phyloP scores from a whole-genome alignment of 2,797 vertebrate species.

The Schizopygopsis malacanthus region DNA sequence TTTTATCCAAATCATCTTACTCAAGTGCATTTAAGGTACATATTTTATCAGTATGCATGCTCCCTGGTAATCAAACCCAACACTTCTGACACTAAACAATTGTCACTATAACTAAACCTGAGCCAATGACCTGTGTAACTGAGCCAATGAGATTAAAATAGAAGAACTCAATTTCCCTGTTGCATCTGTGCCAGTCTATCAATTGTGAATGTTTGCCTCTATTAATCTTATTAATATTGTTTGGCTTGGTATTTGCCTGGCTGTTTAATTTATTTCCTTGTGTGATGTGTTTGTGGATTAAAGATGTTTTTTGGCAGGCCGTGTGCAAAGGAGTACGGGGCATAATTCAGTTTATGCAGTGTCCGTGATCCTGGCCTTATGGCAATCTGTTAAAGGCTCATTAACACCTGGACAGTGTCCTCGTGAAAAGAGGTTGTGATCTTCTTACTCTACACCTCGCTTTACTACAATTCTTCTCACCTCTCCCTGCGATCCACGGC shows the following conservation, averaged over 20 bases:
- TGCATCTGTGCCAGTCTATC: background rate
- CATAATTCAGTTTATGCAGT: constrained; percentile 53
- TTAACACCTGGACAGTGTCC: constrained; percentile 54
- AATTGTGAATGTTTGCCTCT: constrained; percentile 31
- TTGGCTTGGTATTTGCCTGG: constrained; percentile 40
- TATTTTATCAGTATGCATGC: constrained; percentile 12
- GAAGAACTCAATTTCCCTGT: constrained; percentile 11
- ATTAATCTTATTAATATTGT: constrained; percentile 50
- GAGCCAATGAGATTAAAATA: constrained; percentile 47
- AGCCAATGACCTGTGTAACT: constrained; percentile 50
- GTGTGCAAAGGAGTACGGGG: constrained; percentile 42
- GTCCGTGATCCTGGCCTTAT: constrained; percentile 66
- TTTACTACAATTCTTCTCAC: background rate
- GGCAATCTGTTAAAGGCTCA: constrained; percentile 70
- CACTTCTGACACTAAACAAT: constrained; percentile 8
- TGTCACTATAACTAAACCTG: background rate
- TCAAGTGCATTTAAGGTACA: constrained; percentile 14
- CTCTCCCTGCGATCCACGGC: background rate
- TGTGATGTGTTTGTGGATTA: constrained; percentile 31
- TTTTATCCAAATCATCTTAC: constrained; percentile 31
- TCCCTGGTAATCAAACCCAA: background rate
- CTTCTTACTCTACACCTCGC: no score
- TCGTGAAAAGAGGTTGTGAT: constrained; percentile 32
- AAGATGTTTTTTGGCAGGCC: constrained; percentile 29
- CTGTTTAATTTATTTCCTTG: constrained; percentile 51